phyloP scores from a whole-genome alignment of 2,888 invertebrate species.

The Cantharis rustica region DNA sequence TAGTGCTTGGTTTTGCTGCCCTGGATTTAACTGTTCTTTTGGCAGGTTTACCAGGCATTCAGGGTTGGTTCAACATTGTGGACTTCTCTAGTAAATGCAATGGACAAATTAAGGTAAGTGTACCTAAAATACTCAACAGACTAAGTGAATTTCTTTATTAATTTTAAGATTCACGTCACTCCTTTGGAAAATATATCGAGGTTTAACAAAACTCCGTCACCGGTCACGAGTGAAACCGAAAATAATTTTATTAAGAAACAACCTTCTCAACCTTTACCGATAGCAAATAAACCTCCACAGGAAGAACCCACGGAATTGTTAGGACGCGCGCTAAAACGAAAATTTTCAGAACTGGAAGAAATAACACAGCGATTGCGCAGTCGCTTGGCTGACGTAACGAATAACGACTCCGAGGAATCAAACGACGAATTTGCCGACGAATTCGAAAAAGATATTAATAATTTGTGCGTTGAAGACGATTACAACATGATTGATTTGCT shows the following conservation, averaged over 20 bases:
- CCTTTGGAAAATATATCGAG: conserved; percentile 58
- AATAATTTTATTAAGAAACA: background rate
- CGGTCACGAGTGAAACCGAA: background rate
- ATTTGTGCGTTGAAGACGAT: conserved; percentile 53
- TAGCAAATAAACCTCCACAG: background rate
- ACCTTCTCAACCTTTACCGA: background rate
- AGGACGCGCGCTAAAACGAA: conserved; percentile 61
- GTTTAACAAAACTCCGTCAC: conserved; percentile 25
- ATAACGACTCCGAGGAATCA: conserved; percentile 56
- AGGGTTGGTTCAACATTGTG: conserved; percentile 69
- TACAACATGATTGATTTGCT: conserved; percentile 50
- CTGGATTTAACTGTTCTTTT: conserved; percentile 62
- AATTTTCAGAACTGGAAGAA: conserved; percentile 66
- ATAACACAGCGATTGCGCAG: conserved; percentile 65
- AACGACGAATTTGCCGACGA: conserved; percentile 58
- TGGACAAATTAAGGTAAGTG: conserved; percentile 64
- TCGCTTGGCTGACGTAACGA: conserved; percentile 63
- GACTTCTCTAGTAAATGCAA: conserved; percentile 63
- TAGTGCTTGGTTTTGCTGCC: conserved; percentile 64
- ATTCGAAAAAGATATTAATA: conserved; percentile 65
- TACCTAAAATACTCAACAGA: background rate
- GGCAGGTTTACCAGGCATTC: conserved; percentile 59
- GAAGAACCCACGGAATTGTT: conserved; percentile 49
- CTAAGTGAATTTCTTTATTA: background rate
- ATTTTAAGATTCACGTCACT: conserved; percentile 58